Base-by-base conservation (phyloP, 2,797 vertebrate species). In the Lerista edwardsae region DNA sequence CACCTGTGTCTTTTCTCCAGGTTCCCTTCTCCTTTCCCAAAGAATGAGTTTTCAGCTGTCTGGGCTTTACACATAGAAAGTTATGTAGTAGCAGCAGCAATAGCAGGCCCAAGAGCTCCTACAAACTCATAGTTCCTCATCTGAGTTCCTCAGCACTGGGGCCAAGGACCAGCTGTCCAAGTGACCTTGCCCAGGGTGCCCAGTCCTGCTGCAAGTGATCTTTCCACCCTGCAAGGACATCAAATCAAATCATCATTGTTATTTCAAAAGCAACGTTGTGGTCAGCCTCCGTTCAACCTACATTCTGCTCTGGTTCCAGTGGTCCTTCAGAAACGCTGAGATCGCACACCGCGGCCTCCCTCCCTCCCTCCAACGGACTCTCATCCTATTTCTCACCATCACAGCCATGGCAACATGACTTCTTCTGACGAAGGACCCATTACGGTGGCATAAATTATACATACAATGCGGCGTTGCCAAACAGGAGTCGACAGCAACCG, bases 381-480 rank as follows among this genome's bases (percentile, higher is more conserved):
- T 80, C 47, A 67, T 34, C 61, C 75, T 36, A 55, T 73, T 74
- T 39, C 61, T 74, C 71, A 79, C 44, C 3, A n/a, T 5, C 25
- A 2, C 2, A 23, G 47, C 59, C 69, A n/a, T 65, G 9, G 73
- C 83, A 84, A 82, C 87, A 76, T 51, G 9, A 80, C 68, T 51
- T 29, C 80, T 55, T 27, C 6, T 51, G 83, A 89, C 83, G 69
- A 23, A 80, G 76, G 83, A 72, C 84, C 80, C 86, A 78, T 85
- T 89, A 92, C 59, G 2, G 68, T 9, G 59, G 41, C 1, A 15
- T 90, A 89, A 91, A 90, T 87, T 89, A 89, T n/a, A n/a, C 84
- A 80, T 83, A 91, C 89, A 89, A 61, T 82, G 17, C n/a, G 69
- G 25, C 14, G 68, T 51, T 0, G 0, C 88, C 64, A 59, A 89